phyloP scores from a whole-genome alignment of 2,113 vertebrate species.

The Dinomys branickii region DNA sequence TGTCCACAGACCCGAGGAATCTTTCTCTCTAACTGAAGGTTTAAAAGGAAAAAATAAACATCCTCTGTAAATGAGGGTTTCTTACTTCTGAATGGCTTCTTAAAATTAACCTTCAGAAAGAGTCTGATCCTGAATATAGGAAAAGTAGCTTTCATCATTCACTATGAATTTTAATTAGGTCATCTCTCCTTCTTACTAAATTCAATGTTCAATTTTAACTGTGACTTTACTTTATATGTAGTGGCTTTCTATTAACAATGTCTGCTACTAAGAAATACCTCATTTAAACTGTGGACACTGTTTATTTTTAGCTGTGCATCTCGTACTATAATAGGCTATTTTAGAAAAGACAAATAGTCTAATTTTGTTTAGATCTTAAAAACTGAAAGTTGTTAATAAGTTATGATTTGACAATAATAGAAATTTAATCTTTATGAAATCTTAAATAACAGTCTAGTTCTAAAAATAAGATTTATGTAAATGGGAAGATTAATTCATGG shows the following conservation, averaged over 20 bases:
- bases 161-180: constrained; percentile 44
- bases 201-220: not conserved
- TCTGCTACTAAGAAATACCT: not conserved
- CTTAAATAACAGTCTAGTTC: not conserved
- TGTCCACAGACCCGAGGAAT: not conserved
- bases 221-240: constrained; percentile 23
- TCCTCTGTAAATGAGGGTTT: not conserved
- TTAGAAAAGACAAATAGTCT: not conserved
- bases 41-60: not conserved
- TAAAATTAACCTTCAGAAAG: not conserved
- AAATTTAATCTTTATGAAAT: not conserved
- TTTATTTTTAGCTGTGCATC: constrained; percentile 5
- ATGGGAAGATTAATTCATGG: not conserved
- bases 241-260: not conserved
- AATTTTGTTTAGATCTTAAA: not conserved
- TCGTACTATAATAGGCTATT: not conserved
- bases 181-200: not conserved
- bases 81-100: not conserved
- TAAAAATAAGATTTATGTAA: not conserved
- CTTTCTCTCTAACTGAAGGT: not conserved
- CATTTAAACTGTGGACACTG: not conserved
- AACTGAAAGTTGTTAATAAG: not conserved
- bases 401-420: not conserved
- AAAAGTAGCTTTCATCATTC: not conserved
- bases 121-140: not conserved